Conservation (phyloP, 2,888 invertebrate species). For the Clusia tigrina region DNA sequence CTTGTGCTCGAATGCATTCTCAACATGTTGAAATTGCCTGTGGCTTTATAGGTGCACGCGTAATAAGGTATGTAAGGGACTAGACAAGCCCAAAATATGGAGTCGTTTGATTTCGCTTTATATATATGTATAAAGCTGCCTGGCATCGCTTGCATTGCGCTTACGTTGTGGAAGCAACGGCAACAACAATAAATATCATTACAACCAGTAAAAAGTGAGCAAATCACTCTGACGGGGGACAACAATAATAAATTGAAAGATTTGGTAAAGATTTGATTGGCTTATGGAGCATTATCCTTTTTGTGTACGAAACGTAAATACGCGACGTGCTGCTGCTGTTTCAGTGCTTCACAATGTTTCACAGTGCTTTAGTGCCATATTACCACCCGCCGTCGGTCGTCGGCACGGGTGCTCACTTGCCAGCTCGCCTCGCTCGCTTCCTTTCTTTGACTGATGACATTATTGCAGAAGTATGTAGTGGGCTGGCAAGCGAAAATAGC, state of each 20-base stretch:
- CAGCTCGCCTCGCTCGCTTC: background rate
- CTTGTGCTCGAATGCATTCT: too few species aligned
- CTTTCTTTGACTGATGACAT: background rate
- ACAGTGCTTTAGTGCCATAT: background rate
- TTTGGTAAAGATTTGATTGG: slow-evolving; percentile 42
- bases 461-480: background rate
- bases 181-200: background rate
- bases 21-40: too few species aligned
- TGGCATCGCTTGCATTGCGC: background rate
- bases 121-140: too few species aligned
- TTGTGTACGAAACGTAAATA: slow-evolving; percentile 9
- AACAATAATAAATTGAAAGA: slow-evolving; percentile 43
- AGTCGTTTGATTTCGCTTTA: too few species aligned
- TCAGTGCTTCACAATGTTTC: background rate
- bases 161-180: background rate
- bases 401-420: too few species aligned
- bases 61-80: too few species aligned
- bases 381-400: background rate
- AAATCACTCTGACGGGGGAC: background rate
- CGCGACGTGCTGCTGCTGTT: background rate
- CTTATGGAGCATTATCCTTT: slow-evolving; percentile 38
- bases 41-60: too few species aligned
- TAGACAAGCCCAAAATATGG: too few species aligned
- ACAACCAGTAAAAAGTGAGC: background rate
- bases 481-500: background rate